Evolutionary conservation across 2,888 invertebrate species (phyloP).

Genomic region (Zele albiditarsus): DNA sequence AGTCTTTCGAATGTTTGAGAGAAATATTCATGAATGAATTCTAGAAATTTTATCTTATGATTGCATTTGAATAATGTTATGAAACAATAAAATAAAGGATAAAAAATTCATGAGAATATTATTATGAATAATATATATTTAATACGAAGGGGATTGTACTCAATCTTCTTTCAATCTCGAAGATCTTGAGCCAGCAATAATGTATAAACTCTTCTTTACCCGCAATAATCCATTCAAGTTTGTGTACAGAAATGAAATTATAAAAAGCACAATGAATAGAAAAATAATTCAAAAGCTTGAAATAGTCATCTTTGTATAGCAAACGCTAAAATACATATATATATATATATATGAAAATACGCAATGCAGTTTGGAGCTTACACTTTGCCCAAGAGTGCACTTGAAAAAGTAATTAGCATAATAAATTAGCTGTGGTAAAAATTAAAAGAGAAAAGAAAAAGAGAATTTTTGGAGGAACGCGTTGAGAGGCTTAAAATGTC

Average conservation of each 20-base stretch:
- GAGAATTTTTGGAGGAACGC: neutral
- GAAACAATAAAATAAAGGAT: neutral
- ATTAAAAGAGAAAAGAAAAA: conserved; percentile 33
- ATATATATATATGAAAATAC: neutral
- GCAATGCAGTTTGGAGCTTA: neutral
- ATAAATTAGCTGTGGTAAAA: conserved; percentile 62
- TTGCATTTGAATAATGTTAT: neutral
- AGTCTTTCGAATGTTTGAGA: neutral
- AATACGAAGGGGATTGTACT: no score
- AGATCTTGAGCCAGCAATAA: no score
- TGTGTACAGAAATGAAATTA: no score
- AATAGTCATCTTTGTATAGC: neutral
- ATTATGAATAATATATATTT: no score
- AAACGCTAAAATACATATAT: neutral
- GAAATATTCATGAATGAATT: neutral
- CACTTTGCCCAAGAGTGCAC: conserved; percentile 48
- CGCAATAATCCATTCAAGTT: no score
- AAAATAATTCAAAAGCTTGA: neutral
- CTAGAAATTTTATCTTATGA: neutral
- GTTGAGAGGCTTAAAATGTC: conserved; percentile 12
- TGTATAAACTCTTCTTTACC: no score
- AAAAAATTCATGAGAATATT: no score
- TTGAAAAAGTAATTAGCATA: conserved; percentile 63
- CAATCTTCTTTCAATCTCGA: no score
- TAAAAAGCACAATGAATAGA: no score